Evolutionary conservation across 2,113 vertebrate genomes (phyloP).

Genomic region (Chiloscyllium plagiosum): DNA sequence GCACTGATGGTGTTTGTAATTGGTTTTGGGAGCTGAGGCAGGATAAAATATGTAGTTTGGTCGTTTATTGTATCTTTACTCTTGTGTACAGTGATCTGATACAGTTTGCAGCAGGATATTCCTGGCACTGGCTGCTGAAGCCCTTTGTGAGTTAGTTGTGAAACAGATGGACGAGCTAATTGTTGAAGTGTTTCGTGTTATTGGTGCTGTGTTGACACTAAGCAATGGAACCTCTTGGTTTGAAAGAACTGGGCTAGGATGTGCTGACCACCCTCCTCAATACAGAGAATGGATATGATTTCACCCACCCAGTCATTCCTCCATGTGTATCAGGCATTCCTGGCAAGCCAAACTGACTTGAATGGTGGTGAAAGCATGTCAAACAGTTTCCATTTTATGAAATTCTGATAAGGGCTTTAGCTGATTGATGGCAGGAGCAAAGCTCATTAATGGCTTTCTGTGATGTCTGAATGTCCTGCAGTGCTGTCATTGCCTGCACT

Average conservation of each 20-base stretch:
- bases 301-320: no score
- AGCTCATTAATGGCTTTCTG: background rate
- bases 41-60: no score
- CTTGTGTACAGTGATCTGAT: background rate
- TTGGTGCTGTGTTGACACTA: background rate
- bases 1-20: background rate
- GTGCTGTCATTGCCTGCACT: background rate
- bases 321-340: background rate
- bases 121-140: background rate
- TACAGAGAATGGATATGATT: no score
- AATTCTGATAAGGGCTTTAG: background rate
- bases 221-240: background rate
- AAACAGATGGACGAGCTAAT: background rate
- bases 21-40: background rate
- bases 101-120: background rate
- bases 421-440: background rate
- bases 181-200: background rate
- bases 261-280: no score
- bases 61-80: background rate
- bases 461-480: background rate
- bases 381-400: background rate
- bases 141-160: background rate
- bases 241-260: background rate
- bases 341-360: background rate
- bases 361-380: background rate